Percentiles rank a stretch among this genome's conserved stretches.
Conservation (phyloP, 2,113 vertebrate species). For the Salvelinus namaycush region DNA sequence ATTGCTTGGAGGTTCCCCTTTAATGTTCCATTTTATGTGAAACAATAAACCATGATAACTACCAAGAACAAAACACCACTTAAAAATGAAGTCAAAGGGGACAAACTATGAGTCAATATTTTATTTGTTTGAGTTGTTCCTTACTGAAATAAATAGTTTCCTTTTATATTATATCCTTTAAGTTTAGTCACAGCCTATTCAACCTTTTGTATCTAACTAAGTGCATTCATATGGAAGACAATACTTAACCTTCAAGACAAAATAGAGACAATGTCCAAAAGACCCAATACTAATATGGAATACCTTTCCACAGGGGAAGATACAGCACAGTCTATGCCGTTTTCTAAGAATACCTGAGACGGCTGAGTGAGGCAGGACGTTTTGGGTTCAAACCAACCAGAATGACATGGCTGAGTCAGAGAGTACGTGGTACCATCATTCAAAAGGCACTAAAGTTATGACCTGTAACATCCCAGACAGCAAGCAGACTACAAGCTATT, state of each 20-base stretch:
- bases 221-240: background rate
- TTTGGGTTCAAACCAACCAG: background rate
- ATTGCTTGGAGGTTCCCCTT: conserved; percentile 37
- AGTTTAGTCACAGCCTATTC: background rate
- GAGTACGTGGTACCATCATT: background rate
- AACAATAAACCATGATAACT: conserved; percentile 16
- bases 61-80: conserved; percentile 5
- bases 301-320: background rate
- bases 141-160: background rate
- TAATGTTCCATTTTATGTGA: conserved; percentile 6
- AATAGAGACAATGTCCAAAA: background rate
- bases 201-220: background rate
- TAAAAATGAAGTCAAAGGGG: background rate
- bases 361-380: no score
- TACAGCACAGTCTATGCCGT: background rate
- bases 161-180: background rate
- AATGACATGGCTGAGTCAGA: background rate
- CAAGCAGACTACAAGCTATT: background rate
- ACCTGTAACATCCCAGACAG: background rate
- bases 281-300: background rate
- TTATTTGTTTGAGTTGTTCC: background rate
- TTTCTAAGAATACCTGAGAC: no score
- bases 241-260: background rate
- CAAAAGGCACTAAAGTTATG: background rate
- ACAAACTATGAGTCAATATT: conserved; percentile 1